Evolutionary conservation across 2,888 invertebrate genomes (phyloP).

Genomic region (Spatulosminthurus flaviceps): DNA sequence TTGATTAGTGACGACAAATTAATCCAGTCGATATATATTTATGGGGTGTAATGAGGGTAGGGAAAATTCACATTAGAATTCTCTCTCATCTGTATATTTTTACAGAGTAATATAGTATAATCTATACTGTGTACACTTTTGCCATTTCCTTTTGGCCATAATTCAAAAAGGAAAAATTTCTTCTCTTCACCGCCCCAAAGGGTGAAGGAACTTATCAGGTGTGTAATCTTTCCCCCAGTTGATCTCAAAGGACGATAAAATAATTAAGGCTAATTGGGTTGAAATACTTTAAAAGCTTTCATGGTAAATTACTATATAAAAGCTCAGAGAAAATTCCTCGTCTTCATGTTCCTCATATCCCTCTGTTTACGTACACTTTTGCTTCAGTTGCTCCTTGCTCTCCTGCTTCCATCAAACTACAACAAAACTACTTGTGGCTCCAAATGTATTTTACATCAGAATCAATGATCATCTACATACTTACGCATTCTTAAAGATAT

Average conservation of each 20-base stretch:
- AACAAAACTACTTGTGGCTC: too few species aligned
- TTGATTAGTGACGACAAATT: slow-evolving; percentile 29
- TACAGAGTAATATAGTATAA: not conserved
- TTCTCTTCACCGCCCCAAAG: slow-evolving; percentile 6
- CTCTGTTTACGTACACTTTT: too few species aligned
- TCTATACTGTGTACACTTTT: not conserved
- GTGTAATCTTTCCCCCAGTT: slow-evolving; percentile 43
- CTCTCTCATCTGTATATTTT: not conserved
- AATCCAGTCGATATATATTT: slow-evolving; percentile 13
- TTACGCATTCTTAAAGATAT: too few species aligned
- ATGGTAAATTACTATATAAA: slow-evolving; percentile 37
- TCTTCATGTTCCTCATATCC: too few species aligned
- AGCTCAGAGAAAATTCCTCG: too few species aligned
- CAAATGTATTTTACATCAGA: too few species aligned
- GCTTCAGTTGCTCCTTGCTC: too few species aligned
- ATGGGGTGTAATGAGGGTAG: not conserved
- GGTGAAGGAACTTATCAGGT: slow-evolving; percentile 42
- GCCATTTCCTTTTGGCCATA: slow-evolving; percentile 16
- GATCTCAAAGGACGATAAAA: slow-evolving; percentile 35
- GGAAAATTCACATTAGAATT: slow-evolving; percentile 14
- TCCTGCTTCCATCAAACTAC: too few species aligned
- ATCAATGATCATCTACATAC: too few species aligned
- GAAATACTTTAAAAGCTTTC: slow-evolving; percentile 46
- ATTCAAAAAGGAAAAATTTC: slow-evolving; percentile 26
- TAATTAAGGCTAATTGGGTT: slow-evolving; percentile 48